phyloP scores from a whole-genome alignment of 2,113 vertebrate species.

The Poeciliopsis occidentalis region DNA sequence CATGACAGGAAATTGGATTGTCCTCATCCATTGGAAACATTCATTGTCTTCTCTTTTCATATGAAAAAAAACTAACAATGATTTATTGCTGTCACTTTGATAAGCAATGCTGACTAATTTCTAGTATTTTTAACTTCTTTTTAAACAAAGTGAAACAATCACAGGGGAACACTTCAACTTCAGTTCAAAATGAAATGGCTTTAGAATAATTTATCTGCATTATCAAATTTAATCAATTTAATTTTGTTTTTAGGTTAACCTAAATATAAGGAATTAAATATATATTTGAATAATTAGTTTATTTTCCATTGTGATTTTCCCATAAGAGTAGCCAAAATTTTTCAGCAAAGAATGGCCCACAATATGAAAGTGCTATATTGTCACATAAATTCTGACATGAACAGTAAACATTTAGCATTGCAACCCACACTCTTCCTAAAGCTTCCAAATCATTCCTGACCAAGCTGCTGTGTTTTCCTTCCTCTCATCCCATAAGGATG shows the following conservation, averaged over 20 bases:
- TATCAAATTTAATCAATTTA: background rate
- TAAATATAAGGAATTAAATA: background rate
- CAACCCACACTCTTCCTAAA: background rate
- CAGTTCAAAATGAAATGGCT: no score
- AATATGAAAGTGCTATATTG: background rate
- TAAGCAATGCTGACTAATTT: background rate
- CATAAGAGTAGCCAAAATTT: background rate
- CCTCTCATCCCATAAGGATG: slow-evolving; percentile 50
- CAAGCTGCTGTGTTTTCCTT: slow-evolving; percentile 5
- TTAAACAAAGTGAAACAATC: no score
- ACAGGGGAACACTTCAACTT: no score
- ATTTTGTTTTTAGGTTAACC: background rate
- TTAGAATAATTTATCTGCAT: background rate
- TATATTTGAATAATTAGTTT: background rate
- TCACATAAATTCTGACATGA: background rate
- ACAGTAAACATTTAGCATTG: background rate
- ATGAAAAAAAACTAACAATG: background rate
- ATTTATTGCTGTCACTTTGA: background rate
- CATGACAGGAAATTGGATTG: background rate
- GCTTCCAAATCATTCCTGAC: background rate
- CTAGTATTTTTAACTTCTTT: background rate
- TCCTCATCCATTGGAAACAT: background rate
- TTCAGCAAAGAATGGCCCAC: background rate
- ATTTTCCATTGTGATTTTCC: no score
- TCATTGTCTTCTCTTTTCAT: background rate